These are phyloP conservation scores for Achlya flavicornis DNA, from an alignment of 2,888 invertebrate genomes.

Conservation along the genomic window DNA sequence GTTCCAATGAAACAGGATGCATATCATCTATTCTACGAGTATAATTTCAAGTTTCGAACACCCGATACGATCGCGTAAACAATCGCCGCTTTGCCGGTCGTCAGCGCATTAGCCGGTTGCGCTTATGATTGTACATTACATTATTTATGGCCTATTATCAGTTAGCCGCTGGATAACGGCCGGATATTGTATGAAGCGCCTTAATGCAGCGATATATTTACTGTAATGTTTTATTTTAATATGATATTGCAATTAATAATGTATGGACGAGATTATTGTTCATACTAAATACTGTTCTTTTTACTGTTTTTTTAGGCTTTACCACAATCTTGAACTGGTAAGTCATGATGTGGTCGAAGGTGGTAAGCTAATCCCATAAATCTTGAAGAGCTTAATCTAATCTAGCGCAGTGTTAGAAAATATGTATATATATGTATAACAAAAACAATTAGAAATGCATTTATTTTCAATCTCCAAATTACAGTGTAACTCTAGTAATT, in stretches of 20 bases:
- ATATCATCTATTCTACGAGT: slow-evolving; percentile 6
- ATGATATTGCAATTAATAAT: background rate
- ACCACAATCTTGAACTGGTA: no score
- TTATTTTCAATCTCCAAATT: no score
- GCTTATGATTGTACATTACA: slow-evolving; percentile 29
- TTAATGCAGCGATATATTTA: slow-evolving; percentile 7
- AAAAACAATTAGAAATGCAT: no score
- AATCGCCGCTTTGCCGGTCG: slow-evolving; percentile 28
- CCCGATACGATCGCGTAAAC: slow-evolving; percentile 35
- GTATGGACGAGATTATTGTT: slow-evolving; percentile 29
- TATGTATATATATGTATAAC: no score
- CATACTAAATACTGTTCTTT: no score
- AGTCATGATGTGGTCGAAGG: no score
- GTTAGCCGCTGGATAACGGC: slow-evolving; percentile 21
- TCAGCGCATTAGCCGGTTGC: slow-evolving; percentile 17
- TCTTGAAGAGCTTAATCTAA: no score
- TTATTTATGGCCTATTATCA: slow-evolving; percentile 42
- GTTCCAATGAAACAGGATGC: background rate
- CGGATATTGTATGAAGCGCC: slow-evolving; percentile 6
- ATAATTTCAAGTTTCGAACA: slow-evolving; percentile 19
- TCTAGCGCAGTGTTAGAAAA: no score
- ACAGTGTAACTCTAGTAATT: no score
- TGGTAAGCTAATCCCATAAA: no score
- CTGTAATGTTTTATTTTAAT: background rate
- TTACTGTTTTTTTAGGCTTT: no score